Conservation (phyloP, 2,113 vertebrate species). For the Caracal caracal region DNA sequence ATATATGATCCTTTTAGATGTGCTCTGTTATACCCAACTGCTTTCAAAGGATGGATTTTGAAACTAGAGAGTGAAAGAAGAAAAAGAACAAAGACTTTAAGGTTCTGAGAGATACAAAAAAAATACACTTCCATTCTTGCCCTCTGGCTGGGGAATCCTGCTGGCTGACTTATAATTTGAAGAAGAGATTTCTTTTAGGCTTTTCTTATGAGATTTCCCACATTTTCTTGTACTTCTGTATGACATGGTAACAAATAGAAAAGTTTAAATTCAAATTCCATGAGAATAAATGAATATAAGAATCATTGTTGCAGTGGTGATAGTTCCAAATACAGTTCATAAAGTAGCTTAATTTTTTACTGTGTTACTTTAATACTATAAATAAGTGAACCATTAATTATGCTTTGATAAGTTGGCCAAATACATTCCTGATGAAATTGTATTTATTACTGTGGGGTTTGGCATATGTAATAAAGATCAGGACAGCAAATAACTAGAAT, state of each 20-base stretch:
- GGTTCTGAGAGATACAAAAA: conserved; percentile 3
- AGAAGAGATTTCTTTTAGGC: neutral
- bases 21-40: neutral
- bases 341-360: neutral
- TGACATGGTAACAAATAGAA: neutral
- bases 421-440: neutral
- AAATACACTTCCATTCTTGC: neutral
- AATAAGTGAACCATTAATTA: neutral
- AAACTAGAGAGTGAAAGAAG: conserved; percentile 36
- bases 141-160: conserved; percentile 41
- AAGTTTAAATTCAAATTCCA: conserved; percentile 1
- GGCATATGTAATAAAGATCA: neutral
- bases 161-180: conserved; percentile 8
- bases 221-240: conserved; percentile 16
- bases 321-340: neutral
- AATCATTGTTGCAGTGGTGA: neutral
- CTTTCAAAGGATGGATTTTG: conserved; percentile 34
- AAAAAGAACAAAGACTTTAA: neutral
- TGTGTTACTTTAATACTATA: neutral
- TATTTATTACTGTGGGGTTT: neutral
- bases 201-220: neutral
- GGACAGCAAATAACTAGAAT: neutral
- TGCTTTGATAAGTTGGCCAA: neutral
- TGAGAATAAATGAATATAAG: neutral
- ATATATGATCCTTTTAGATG: neutral